Evolutionary conservation across 2,113 vertebrate genomes (phyloP).

Genomic region (Motacilla tschutschensis): DNA sequence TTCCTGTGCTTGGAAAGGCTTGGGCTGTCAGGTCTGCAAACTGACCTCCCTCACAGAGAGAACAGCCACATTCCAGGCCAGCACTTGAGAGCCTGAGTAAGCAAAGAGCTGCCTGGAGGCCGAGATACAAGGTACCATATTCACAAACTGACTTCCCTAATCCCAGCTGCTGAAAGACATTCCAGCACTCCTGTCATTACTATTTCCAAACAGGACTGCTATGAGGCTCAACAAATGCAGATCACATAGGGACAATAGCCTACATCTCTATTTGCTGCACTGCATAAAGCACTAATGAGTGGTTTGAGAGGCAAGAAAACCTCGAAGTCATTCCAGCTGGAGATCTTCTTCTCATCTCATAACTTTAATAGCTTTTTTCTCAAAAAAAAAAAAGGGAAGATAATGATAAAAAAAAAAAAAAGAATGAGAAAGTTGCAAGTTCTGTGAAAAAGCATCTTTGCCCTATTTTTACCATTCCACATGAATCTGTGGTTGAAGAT

Average conservation of each 20-base stretch:
- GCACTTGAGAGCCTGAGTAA: background rate
- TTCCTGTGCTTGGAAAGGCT: background rate
- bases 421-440: background rate
- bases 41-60: background rate
- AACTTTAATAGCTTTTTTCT: background rate
- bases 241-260: background rate
- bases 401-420: background rate
- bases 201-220: background rate
- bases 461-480: background rate
- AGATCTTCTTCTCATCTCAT: background rate
- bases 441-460: background rate
- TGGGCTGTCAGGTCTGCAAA: background rate
- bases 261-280: background rate
- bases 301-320: background rate
- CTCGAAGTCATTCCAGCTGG: background rate
- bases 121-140: fast-evolving
- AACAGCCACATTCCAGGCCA: background rate
- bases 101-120: background rate
- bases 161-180: background rate
- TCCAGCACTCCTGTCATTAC: background rate
- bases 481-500: background rate
- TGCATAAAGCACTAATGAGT: background rate
- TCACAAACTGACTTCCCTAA: background rate
- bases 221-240: background rate
- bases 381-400: background rate